Conservation (phyloP, 2,888 invertebrate genomes). For the Heliconius erato region DNA sequence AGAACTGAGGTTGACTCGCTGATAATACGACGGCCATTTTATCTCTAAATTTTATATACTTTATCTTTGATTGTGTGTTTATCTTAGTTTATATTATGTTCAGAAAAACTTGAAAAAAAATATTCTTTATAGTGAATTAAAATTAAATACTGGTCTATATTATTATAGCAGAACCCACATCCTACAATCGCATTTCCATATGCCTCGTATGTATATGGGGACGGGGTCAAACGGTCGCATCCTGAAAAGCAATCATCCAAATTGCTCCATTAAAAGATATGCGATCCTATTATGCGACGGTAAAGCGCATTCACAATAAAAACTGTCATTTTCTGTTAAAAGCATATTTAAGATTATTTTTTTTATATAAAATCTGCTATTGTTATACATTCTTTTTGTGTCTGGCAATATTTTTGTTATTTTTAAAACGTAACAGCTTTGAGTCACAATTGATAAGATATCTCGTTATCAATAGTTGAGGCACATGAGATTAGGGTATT, state of each 20-base stretch:
- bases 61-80: slow-evolving; percentile 37
- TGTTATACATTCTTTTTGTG: slow-evolving; percentile 2
- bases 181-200: slow-evolving; percentile 27
- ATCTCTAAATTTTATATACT: slow-evolving; percentile 26
- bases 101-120: background rate
- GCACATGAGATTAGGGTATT: slow-evolving; percentile 24
- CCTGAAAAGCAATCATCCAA: slow-evolving; percentile 58
- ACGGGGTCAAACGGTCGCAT: slow-evolving; percentile 56
- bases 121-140: background rate
- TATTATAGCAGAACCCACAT: slow-evolving; percentile 10
- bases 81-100: background rate
- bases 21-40: slow-evolving; percentile 31
- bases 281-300: slow-evolving; percentile 25
- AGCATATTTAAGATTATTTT: background rate
- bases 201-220: slow-evolving; percentile 36
- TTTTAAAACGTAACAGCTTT: slow-evolving; percentile 7
- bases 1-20: background rate
- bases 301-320: background rate
- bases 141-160: background rate
- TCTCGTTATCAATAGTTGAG: slow-evolving; percentile 28
- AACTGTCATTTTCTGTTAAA: background rate
- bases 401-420: slow-evolving; percentile 18
- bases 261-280: slow-evolving; percentile 41
- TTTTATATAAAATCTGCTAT: background rate
- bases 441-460: slow-evolving; percentile 34